A percentile compares a stretch with the other conserved stretches of the same genome.
Evolutionary conservation across 1,140 invertebrate genomes (phyloP).

Genomic region (Lepidurus couesii): DNA sequence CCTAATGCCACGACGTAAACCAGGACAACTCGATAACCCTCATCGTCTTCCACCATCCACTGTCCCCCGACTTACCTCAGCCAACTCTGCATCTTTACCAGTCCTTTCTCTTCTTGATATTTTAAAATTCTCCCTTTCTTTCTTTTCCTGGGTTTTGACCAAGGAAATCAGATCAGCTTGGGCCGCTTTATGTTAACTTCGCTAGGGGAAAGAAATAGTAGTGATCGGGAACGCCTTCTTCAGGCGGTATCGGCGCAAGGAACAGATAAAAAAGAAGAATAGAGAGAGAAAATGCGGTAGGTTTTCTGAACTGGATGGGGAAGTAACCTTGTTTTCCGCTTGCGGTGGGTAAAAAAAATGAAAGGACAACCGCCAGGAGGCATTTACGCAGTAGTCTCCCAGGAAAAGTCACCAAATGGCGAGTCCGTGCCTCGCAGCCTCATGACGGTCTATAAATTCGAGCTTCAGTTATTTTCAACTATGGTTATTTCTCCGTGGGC

Average conservation of each 20-base stretch:
- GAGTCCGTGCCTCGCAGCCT: background rate
- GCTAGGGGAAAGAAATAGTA: background rate
- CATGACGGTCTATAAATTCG: background rate
- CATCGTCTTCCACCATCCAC: background rate
- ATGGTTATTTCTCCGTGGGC: background rate
- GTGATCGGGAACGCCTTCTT: background rate
- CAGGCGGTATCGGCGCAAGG: too few species aligned
- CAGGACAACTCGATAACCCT: background rate
- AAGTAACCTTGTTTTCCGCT: background rate
- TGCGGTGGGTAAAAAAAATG: background rate
- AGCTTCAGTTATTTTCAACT: slow-evolving; percentile 5
- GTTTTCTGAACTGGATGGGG: background rate
- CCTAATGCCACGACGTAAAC: background rate
- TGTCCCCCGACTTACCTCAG: background rate
- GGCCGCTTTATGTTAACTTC: too few species aligned
- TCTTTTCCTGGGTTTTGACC: too few species aligned
- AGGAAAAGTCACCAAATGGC: background rate
- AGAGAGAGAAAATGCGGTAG: background rate
- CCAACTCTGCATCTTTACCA: background rate
- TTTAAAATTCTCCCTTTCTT: too few species aligned
- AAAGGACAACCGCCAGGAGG: background rate
- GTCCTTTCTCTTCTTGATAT: background rate
- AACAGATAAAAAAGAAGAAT: background rate
- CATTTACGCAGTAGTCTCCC: background rate
- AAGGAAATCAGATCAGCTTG: background rate